These are phyloP conservation scores for Sarcophaga caerulescens DNA, from an alignment of 2,888 invertebrate species.

Conservation along the genomic window DNA sequence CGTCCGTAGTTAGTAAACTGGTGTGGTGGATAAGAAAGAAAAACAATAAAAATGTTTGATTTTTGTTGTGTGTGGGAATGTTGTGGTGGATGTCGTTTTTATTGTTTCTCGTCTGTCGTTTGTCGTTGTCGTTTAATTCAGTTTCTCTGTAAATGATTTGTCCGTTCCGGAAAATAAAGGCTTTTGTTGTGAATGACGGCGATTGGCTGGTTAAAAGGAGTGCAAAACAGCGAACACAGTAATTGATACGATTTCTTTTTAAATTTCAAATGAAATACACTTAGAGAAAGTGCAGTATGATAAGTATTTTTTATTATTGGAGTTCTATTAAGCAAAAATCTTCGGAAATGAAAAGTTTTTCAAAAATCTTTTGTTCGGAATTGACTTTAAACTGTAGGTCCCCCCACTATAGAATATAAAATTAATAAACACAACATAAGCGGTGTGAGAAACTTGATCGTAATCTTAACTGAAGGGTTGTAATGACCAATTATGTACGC, in stretches of 20 bases:
- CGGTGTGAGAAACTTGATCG: no score
- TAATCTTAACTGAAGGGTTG: no score
- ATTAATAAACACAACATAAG: no score
- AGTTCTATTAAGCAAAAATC: no score
- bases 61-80: constrained; percentile 51
- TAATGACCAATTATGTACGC: no score
- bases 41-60: background rate
- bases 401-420: no score
- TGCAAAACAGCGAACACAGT: constrained; percentile 24
- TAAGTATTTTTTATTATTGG: background rate
- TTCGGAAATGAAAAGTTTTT: no score
- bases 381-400: no score
- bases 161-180: constrained; percentile 62
- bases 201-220: constrained; percentile 50
- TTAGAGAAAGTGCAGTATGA: constrained; percentile 5
- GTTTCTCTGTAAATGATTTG: constrained; percentile 54
- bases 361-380: no score
- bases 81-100: background rate
- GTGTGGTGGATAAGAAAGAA: background rate
- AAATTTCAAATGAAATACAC: constrained; percentile 34
- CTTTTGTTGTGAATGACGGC: constrained; percentile 35
- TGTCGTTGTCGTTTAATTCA: constrained; percentile 26
- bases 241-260: constrained; percentile 58
- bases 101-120: background rate
- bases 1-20: constrained; percentile 34